These are phyloP conservation scores for Galeopsomyia nigrocyanea DNA, from an alignment of 2,888 invertebrate species.

Conservation along the genomic window DNA sequence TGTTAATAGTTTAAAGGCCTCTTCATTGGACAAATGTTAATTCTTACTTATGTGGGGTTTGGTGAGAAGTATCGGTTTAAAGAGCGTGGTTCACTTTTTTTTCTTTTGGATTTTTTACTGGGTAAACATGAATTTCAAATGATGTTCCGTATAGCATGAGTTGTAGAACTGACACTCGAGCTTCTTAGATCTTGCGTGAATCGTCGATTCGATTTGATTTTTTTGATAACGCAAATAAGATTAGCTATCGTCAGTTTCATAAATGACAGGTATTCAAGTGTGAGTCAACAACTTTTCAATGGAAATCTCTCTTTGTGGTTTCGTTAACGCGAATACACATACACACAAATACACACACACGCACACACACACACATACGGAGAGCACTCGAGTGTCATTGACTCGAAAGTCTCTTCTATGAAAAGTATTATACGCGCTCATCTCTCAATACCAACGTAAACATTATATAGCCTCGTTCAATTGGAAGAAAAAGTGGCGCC, in stretches of 20 bases:
- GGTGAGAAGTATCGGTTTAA: conserved; percentile 10
- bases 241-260: no score
- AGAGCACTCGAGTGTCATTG: conserved; percentile 18
- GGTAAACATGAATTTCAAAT: no score
- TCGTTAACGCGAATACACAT: conserved; percentile 7
- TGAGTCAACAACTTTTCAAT: conserved; percentile 22
- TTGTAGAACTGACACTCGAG: no score
- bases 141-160: no score
- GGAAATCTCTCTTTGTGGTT: conserved; percentile 12
- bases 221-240: no score
- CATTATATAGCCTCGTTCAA: conserved; percentile 3
- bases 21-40: conserved; percentile 23
- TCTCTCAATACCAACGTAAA: not conserved
- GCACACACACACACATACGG: not conserved
- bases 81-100: no score
- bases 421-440: not conserved
- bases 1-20: conserved; percentile 27
- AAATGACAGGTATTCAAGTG: conserved; percentile 14
- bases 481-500: not conserved
- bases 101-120: no score
- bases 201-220: no score
- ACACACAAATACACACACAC: no score
- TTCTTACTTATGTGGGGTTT: not conserved
- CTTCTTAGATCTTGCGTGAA: no score
- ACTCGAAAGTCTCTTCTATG: conserved; percentile 29